Conservation (phyloP, 2,888 invertebrate genomes). For the Chromoteleia sp. region DNA sequence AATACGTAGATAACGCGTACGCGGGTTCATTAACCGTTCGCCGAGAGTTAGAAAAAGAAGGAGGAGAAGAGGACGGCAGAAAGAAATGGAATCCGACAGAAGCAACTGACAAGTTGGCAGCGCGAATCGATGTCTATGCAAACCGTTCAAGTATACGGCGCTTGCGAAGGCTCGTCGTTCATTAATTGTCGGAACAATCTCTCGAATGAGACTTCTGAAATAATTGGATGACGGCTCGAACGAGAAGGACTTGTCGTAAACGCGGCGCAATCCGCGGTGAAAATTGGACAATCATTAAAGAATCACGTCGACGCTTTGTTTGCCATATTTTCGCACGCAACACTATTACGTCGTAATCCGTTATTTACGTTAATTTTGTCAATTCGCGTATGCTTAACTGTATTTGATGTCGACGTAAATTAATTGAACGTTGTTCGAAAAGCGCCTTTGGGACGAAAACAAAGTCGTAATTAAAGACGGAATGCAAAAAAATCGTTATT, state of each 20-base stretch:
- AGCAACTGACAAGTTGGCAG: slow-evolving; percentile 62
- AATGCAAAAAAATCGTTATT: too few relatives aligned
- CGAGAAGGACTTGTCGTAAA: slow-evolving; percentile 71
- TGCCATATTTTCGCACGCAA: slow-evolving; percentile 38
- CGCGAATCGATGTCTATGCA: slow-evolving; percentile 57
- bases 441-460: too few relatives aligned
- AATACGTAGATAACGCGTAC: slow-evolving; percentile 47
- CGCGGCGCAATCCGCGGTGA: slow-evolving; percentile 71
- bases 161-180: slow-evolving; percentile 66
- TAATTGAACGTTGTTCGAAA: too few relatives aligned
- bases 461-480: too few relatives aligned
- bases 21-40: slow-evolving; percentile 59
- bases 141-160: slow-evolving; percentile 56
- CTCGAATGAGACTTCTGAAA: slow-evolving; percentile 76
- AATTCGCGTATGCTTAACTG: slow-evolving; percentile 7
- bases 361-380: slow-evolving; percentile 31
- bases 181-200: slow-evolving; percentile 79
- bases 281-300: slow-evolving; percentile 72
- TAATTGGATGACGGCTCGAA: slow-evolving; percentile 79
- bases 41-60: slow-evolving; percentile 12
- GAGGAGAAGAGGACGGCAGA: not conserved
- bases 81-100: slow-evolving; percentile 46
- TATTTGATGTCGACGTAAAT: too few relatives aligned
- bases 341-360: slow-evolving; percentile 25
- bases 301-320: slow-evolving; percentile 68